Percentiles rank a stretch among this genome's conserved stretches.
phyloP scores from a whole-genome alignment of 2,888 invertebrate species.

The Hemicrepidius hirtus region DNA sequence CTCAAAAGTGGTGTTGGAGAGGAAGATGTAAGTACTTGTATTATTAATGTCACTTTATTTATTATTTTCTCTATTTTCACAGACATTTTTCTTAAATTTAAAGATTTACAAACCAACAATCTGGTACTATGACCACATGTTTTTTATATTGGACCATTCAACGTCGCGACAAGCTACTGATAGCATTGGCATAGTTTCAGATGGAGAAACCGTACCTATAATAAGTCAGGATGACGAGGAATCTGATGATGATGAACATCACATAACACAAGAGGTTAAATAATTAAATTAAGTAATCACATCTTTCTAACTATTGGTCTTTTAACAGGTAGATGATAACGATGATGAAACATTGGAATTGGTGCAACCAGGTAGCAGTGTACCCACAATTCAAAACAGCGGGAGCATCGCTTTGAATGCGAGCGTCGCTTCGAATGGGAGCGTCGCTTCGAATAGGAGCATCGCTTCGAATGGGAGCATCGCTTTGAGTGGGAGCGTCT shows the following conservation, averaged over 20 bases:
- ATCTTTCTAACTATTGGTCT: background rate
- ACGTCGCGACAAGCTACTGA: background rate
- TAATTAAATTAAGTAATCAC: too few relatives aligned
- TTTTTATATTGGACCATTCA: background rate
- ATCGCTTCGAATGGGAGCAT: too few relatives aligned
- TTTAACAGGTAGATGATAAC: background rate
- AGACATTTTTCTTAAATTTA: background rate
- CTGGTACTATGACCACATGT: background rate
- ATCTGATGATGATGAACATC: background rate
- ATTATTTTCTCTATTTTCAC: background rate
- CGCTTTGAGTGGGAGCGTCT: background rate
- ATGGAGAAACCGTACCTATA: too few relatives aligned
- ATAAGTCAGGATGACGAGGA: background rate
- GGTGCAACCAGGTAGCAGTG: background rate
- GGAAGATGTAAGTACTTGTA: slow-evolving; percentile 8
- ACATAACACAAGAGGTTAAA: background rate
- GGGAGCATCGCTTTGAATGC: background rate
- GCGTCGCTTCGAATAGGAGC: too few relatives aligned
- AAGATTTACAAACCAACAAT: too few relatives aligned
- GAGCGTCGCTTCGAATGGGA: too few relatives aligned
- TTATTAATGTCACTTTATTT: background rate
- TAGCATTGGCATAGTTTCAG: background rate
- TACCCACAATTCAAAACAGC: too few relatives aligned
- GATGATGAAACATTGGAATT: background rate
- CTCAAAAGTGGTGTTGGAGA: slow-evolving; percentile 11